These are phyloP conservation scores for Helicolenus hilgendorfi DNA, from an alignment of 2,797 vertebrate species.

Conservation along the genomic window DNA sequence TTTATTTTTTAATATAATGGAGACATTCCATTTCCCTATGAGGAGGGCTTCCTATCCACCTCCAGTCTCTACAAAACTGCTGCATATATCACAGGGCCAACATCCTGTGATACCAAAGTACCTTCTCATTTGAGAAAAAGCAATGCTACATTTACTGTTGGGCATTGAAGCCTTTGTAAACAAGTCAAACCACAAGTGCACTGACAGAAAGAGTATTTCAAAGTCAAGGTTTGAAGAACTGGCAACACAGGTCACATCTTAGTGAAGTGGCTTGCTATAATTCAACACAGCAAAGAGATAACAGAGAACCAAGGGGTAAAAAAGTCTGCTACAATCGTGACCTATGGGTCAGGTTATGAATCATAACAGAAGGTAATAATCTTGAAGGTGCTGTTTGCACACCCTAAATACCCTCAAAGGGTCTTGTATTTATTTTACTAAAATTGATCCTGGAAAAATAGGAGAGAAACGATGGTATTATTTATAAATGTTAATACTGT, in stretches of 20 bases:
- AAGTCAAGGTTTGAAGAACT: background rate
- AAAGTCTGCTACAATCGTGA: conserved; percentile 15
- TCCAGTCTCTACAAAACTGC: conserved; percentile 23
- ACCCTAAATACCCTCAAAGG: conserved; percentile 27
- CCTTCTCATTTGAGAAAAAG: conserved; percentile 22
- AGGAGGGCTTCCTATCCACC: conserved; percentile 47
- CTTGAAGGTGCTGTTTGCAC: background rate
- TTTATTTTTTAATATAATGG: conserved; percentile 68
- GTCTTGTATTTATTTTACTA: conserved; percentile 54
- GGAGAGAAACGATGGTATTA: conserved; percentile 22
- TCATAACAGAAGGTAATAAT: conserved; percentile 20
- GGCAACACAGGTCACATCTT: background rate
- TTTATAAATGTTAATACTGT: conserved; percentile 49
- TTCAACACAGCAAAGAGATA: conserved; percentile 15
- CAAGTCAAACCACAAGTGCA: conserved; percentile 73
- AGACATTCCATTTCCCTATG: conserved; percentile 83
- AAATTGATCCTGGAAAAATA: background rate
- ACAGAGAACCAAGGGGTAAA: conserved; percentile 56
- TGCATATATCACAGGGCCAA: conserved; percentile 40
- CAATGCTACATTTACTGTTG: conserved; percentile 12
- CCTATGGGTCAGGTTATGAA: background rate
- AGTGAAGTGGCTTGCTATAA: background rate
- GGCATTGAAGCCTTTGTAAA: conserved; percentile 49
- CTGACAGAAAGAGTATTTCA: conserved; percentile 24
- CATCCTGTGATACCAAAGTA: conserved; percentile 67